Conservation (phyloP, 2,888 invertebrate species). For the Drosophila infuscata region DNA sequence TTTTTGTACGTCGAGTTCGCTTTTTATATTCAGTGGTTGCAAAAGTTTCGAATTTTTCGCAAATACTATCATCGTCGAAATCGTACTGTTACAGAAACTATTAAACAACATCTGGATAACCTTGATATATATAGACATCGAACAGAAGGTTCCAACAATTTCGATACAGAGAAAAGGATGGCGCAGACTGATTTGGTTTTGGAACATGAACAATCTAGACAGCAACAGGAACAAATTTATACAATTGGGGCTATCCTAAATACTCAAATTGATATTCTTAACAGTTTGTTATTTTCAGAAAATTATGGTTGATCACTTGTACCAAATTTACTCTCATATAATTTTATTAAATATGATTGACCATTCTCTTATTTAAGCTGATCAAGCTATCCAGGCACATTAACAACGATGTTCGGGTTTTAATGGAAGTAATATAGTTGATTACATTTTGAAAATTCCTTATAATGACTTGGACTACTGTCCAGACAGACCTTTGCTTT, state of each 20-base stretch:
- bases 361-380: not conserved
- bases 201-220: slow-evolving; percentile 14
- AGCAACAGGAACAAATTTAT: slow-evolving; percentile 31
- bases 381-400: not conserved
- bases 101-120: slow-evolving; percentile 31
- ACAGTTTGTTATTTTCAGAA: not conserved
- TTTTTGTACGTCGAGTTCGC: slow-evolving; percentile 68
- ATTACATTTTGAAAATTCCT: not conserved
- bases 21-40: slow-evolving; percentile 15
- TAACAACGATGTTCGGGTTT: not conserved
- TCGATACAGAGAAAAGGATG: not conserved
- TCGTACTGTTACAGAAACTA: slow-evolving; percentile 53
- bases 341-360: not conserved
- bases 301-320: not conserved
- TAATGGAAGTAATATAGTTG: not conserved
- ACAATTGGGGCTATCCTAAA: slow-evolving; percentile 43
- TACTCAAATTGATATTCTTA: slow-evolving; percentile 47
- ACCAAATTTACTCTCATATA: not conserved
- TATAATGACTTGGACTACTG: not conserved
- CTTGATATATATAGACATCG: not conserved
- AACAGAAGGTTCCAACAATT: too few relatives aligned
- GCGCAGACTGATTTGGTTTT: slow-evolving; percentile 7
- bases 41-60: slow-evolving; percentile 31
- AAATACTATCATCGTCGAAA: slow-evolving; percentile 32
- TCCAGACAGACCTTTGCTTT: not conserved